These are phyloP conservation scores for Campopleginae sp. DNA, from an alignment of 2,888 invertebrate species.

Conservation along the genomic window DNA sequence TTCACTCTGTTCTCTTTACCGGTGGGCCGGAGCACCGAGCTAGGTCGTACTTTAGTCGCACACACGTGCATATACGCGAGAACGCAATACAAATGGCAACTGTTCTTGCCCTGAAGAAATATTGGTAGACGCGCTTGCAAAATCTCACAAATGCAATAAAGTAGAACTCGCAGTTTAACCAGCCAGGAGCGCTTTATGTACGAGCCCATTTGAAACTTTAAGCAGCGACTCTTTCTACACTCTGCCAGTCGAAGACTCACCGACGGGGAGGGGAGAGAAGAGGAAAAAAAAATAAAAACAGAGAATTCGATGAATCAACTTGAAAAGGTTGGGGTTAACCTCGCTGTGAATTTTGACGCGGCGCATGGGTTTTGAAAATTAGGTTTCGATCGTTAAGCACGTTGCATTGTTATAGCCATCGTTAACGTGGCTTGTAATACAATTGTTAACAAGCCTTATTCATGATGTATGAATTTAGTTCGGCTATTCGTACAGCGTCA, in stretches of 20 bases:
- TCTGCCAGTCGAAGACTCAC: neutral
- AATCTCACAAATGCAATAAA: conserved; percentile 40
- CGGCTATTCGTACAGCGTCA: conserved; percentile 8
- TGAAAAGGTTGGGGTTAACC: neutral
- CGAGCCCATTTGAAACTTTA: conserved; percentile 28
- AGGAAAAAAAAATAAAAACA: neutral
- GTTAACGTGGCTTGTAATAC: conserved; percentile 30
- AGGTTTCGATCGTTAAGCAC: conserved; percentile 34
- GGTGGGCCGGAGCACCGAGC: conserved; percentile 19
- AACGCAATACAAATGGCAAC: neutral
- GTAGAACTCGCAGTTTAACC: conserved; percentile 17
- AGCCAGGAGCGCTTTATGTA: conserved; percentile 30
- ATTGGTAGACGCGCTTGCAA: conserved; percentile 46
- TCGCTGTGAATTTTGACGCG: conserved; percentile 19
- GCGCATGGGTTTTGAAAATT: conserved; percentile 26
- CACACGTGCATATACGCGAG: conserved; percentile 11
- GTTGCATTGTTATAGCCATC: conserved; percentile 35
- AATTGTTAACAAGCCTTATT: conserved; percentile 36
- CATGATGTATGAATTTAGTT: conserved; percentile 9
- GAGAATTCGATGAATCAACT: neutral
- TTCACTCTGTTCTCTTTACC: conserved; percentile 28
- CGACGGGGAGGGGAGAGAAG: neutral
- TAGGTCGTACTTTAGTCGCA: conserved; percentile 35
- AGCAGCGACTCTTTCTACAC: conserved; percentile 6
- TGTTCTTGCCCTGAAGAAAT: neutral